phyloP scores from a whole-genome alignment of 2,113 vertebrate genomes.

The Ophiodon elongatus region DNA sequence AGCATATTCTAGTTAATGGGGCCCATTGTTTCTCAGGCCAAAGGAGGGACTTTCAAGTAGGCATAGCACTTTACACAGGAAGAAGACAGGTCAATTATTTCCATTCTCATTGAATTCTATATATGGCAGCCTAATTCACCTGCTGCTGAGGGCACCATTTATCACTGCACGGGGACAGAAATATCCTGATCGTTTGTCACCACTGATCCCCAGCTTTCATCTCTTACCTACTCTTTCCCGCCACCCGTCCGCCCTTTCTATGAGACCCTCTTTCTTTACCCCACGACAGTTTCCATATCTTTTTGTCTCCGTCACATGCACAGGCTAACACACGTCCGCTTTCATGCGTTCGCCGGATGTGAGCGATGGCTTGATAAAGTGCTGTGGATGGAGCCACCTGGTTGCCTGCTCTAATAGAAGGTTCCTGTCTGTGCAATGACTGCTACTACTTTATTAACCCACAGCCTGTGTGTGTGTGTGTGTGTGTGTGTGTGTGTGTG shows the following conservation, averaged over 20 bases:
- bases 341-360: conserved; percentile 27
- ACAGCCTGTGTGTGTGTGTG: conserved; percentile 22
- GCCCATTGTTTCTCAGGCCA: conserved; percentile 54
- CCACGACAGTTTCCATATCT: conserved; percentile 63
- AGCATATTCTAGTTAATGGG: conserved; percentile 57
- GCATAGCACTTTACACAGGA: conserved; percentile 55
- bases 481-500: conserved; percentile 20
- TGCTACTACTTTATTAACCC: conserved; percentile 72
- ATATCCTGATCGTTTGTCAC: conserved; percentile 81
- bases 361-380: conserved; percentile 75
- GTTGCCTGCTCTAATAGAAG: conserved; percentile 73
- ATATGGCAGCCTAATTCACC: conserved; percentile 70
- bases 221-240: conserved; percentile 34
- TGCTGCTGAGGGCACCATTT: conserved; percentile 63
- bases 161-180: conserved; percentile 69
- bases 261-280: conserved; percentile 54
- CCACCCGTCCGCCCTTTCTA: conserved; percentile 22
- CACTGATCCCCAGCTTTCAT: conserved; percentile 66
- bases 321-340: background rate
- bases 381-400: conserved; percentile 62
- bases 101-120: conserved; percentile 70
- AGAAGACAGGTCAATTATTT: conserved; percentile 75
- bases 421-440: conserved; percentile 53
- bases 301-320: conserved; percentile 44
- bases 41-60: conserved; percentile 50